phyloP scores from a whole-genome alignment of 2,113 vertebrate genomes.

The Rhizomys pruinosus region DNA sequence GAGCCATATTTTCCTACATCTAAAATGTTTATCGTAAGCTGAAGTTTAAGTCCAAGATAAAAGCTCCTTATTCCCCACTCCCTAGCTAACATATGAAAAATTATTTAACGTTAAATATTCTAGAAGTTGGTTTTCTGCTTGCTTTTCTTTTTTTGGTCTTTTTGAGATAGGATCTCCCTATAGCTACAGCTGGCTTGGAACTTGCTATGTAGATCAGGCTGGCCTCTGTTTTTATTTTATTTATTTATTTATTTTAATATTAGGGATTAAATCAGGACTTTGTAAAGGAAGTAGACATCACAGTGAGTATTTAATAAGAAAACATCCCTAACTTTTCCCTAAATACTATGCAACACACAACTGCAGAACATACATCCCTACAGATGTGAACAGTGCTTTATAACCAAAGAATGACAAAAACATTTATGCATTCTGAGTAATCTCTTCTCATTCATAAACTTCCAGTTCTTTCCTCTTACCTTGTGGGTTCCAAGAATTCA shows the following conservation, averaged over 20 bases:
- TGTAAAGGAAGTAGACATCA: background rate
- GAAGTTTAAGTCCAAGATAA: background rate
- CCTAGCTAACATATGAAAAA: background rate
- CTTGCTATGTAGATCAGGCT: no score
- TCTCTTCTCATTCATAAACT: background rate
- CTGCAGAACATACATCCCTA: background rate
- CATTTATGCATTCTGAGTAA: background rate
- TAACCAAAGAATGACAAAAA: background rate
- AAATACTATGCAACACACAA: background rate
- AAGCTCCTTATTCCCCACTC: background rate
- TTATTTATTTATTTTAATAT: no score
- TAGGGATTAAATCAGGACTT: background rate
- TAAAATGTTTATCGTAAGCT: background rate
- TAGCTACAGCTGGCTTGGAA: no score
- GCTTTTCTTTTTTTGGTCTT: background rate
- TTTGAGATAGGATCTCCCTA: no score
- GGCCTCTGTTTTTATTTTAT: no score
- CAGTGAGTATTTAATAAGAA: background rate
- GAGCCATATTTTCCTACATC: background rate
- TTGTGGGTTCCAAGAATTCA: no score
- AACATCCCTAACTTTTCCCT: background rate
- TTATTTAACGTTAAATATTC: conserved; percentile 15
- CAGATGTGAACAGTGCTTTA: background rate
- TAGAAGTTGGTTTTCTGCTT: background rate
- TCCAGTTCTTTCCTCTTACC: no score